Evolutionary conservation across 2,888 invertebrate genomes (phyloP).

Genomic region (Odontocerum albicorne): DNA sequence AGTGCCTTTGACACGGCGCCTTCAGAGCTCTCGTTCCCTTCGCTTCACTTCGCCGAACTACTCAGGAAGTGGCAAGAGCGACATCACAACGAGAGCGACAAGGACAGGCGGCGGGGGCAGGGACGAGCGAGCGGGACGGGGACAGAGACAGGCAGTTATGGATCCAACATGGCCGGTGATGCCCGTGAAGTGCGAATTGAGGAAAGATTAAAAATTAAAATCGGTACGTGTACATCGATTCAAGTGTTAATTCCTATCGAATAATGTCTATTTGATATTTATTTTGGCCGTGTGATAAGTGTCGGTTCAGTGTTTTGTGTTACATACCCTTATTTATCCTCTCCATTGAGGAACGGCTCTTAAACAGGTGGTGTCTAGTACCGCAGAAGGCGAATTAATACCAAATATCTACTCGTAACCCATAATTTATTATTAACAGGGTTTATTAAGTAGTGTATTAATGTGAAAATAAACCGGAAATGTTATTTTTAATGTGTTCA

Average conservation of each 20-base stretch:
- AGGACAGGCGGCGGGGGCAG: background rate
- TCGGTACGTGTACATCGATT: slow-evolving; percentile 69
- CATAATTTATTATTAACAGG: no score
- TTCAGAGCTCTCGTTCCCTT: no score
- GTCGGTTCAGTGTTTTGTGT: slow-evolving; percentile 35
- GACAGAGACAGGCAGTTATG: slow-evolving; percentile 60
- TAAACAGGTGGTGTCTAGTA: slow-evolving; percentile 57
- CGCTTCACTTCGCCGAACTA: slow-evolving; percentile 5
- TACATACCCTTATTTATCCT: no score
- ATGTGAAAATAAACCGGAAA: no score
- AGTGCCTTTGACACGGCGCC: no score
- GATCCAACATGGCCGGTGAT: slow-evolving; percentile 89
- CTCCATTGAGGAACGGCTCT: no score
- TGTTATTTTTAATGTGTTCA: no score
- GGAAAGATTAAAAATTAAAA: slow-evolving; percentile 93
- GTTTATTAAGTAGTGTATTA: no score
- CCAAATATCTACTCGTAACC: no score
- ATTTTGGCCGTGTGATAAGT: slow-evolving; percentile 15
- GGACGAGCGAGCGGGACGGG: slow-evolving; percentile 4
- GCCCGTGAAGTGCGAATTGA: slow-evolving; percentile 88
- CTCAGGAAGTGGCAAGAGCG: slow-evolving; percentile 27
- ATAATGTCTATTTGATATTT: slow-evolving; percentile 17
- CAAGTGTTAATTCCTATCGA: slow-evolving; percentile 30
- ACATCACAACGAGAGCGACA: no score
- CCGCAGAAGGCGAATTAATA: slow-evolving; percentile 38